A percentile compares a stretch with the other conserved stretches of the same genome.
Evolutionary conservation across 1,140 invertebrate species (phyloP).

Genomic region (Tigriopus japonicus): DNA sequence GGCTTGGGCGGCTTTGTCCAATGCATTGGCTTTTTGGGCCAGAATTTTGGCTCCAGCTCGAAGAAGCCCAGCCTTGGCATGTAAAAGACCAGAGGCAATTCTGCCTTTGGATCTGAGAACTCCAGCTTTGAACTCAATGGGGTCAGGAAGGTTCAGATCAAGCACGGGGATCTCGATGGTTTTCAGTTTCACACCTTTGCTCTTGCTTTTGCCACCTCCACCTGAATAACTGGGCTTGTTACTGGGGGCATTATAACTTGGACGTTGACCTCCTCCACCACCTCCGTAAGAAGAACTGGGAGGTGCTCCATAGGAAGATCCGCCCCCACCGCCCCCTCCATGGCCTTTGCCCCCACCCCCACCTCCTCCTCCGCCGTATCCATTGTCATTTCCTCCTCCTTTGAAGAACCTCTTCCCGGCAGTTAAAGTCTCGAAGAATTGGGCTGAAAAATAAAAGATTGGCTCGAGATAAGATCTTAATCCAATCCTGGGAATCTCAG

Average conservation of each 20-base stretch:
- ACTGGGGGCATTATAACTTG: background rate
- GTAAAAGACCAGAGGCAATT: slow-evolving; percentile 11
- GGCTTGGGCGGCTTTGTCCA: slow-evolving; percentile 5
- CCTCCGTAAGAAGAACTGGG: background rate
- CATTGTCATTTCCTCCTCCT: background rate
- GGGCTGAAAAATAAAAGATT: slow-evolving; percentile 5
- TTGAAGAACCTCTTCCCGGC: background rate
- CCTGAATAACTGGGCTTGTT: background rate
- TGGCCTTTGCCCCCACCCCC: background rate
- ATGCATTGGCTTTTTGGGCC: slow-evolving; percentile 4
- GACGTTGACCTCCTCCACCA: background rate
- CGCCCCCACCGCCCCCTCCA: background rate
- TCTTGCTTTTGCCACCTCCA: background rate
- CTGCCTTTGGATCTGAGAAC: slow-evolving; percentile 10
- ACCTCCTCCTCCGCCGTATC: background rate
- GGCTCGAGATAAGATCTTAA: too few relatives aligned
- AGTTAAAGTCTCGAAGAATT: slow-evolving; percentile 1
- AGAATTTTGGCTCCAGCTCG: slow-evolving; percentile 12
- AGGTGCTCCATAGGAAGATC: background rate
- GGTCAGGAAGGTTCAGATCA: slow-evolving; percentile 4
- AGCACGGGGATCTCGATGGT: background rate
- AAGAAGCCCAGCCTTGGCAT: slow-evolving; percentile 12
- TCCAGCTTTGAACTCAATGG: slow-evolving; percentile 10
- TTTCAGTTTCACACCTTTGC: background rate
- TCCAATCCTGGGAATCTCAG: too few relatives aligned